Base-by-base conservation (phyloP, 1,140 invertebrate genomes). In the Drosophila funebris region DNA sequence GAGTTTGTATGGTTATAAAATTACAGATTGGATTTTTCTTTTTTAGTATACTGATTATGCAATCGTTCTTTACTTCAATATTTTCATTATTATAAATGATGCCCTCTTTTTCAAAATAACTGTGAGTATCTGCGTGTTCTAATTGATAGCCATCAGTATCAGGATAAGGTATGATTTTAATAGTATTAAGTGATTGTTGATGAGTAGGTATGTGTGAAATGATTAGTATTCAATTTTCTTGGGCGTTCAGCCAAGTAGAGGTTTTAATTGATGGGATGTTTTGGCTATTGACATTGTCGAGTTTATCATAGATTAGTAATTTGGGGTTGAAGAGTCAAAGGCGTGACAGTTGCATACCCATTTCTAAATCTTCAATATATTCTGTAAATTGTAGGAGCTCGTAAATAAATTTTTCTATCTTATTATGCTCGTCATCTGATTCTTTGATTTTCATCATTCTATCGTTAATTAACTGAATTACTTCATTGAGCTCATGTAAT, bases 331-430 rank as follows among this genome's bases (percentile, higher is more conserved):
- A 39, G 14, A 37, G 22, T 31, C 22, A 2, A 24, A 24, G 22
- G 2, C 22, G 22, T 2, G 22, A 24, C 2, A 20, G 52, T 9
- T 54, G 52, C 22, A 24, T 24, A 24, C 22, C 22, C 52, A 54
- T 54, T 20, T 39, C 52, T 33, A 54, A 20, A 7, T 54, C 52
- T 37, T 54, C 31, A 9, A 54, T 54, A n/a, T 54, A 54, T 22
- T 54, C 24, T 20, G 24, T 31, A n/a, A 52, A 29, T 52, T 52
- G 48, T 1, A 33, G 5, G 1, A 33, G 5, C 7, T 33, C 3
- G 1, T 33, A 33, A 4, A 33, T 6, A 8, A 33, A 8, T 33
- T 2, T 33, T 33, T 33, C 29, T 8, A 33, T 33, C 1, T 8
- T 33, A 4, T 4, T 33, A 4, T 6, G 29, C 7, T 33, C 1